Evolutionary conservation across 2,888 invertebrate species (phyloP), one percentile per base, ranked within the genome.

Genomic region (Eudasyphora cyanicolor): DNA sequence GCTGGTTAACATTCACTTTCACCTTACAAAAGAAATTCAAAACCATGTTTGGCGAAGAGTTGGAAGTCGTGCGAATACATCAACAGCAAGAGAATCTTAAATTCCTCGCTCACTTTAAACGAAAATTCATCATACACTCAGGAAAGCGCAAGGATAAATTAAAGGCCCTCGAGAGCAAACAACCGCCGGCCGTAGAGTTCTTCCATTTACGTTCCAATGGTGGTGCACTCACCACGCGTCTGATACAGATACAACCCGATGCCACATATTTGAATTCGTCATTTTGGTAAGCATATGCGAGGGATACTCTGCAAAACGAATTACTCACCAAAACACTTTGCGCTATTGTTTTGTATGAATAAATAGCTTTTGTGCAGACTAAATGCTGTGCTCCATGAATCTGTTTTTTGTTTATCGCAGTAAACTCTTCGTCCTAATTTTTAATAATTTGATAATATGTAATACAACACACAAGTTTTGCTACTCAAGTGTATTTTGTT

Each of bases 11-110:
- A 0, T 99, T 99, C 93, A 99, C 99, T 0, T 99, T 99, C 93
- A 98, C 98, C 86, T 93, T 97, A 87, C 97, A 97, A 91, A 98
- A 97, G 92, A 98, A 97, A 91, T 98, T 98, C 91, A 97, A 97
- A 90, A 93, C 95, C 0, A 93, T 97, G 87, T 98, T 98, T 89
- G 95, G 96, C 14, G 97, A 97, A 89, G 97, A 97, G 89, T 92
- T 98, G 87, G 99, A 99, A 92, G 99, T 98, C 0, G 97, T 99
- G 1, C 93, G 99, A 70, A 99, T 98, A 14, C 98, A 99, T 91
- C 99, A 99, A 92, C 99, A 99, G 91, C 99, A 99, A 92, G 99
- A 99, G 92, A 99, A 98, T 92, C 94, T 98, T 85, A 99, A 98
- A 92, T 99, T 99, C 90, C 95, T 99, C 94, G 97, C 99, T 1